A percentile compares a stretch with the other conserved stretches of the same genome.
These are phyloP conservation scores for Leptogaster cylindrica DNA, from an alignment of 2,888 invertebrate species.

Conservation along the genomic window DNA sequence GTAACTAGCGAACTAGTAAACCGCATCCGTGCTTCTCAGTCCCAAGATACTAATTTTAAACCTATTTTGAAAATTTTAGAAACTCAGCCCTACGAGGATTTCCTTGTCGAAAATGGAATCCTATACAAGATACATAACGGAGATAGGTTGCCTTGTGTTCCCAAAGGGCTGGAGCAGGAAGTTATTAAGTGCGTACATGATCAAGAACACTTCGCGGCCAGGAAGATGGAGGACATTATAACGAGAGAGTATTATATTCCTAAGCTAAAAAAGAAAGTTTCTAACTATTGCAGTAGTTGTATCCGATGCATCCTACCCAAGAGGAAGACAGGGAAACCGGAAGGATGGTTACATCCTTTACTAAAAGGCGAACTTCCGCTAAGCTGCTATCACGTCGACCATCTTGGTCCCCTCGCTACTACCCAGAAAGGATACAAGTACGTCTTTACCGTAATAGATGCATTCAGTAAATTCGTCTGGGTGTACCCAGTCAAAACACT, in stretches of 20 bases:
- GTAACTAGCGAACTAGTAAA: no score
- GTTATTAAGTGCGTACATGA: background rate
- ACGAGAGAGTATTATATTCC: conserved; percentile 9
- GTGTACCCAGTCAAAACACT: conserved; percentile 47
- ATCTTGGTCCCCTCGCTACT: no score
- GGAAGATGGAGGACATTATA: conserved; percentile 2
- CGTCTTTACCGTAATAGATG: background rate
- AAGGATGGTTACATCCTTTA: no score
- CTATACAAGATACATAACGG: conserved; percentile 27
- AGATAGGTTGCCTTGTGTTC: conserved; percentile 49
- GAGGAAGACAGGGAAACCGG: no score
- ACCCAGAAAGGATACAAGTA: no score
- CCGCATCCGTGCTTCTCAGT: conserved; percentile 37
- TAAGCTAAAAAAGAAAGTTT: no score
- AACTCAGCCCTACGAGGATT: conserved; percentile 40
- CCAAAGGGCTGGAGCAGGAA: conserved; percentile 52
- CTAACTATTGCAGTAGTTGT: no score
- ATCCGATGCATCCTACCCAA: no score
- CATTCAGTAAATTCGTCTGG: no score
- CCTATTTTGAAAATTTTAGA: conserved; percentile 36
- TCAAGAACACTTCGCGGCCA: background rate
- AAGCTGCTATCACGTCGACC: no score
- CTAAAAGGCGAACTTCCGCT: no score
- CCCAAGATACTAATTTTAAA: conserved; percentile 29
- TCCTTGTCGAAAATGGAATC: conserved; percentile 7